Base-by-base conservation (phyloP, 2,888 invertebrate species). In the Drosophila anomalipes region DNA sequence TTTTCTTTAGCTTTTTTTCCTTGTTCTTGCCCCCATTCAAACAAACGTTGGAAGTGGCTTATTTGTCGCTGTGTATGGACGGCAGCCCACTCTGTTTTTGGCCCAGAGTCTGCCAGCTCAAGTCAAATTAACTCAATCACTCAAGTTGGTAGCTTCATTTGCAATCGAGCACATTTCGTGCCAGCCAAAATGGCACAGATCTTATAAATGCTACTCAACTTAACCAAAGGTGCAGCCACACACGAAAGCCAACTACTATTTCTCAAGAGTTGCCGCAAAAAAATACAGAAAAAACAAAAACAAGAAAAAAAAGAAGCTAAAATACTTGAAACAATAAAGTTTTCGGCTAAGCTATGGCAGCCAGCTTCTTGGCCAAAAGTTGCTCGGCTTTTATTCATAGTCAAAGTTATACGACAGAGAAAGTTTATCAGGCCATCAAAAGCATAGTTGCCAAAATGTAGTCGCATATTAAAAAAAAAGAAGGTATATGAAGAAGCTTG, bases 41-140 rank as follows among this genome's bases (percentile, higher is more conserved):
- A 44, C 12, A 12, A 5, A 2, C 4, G 47, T 14, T 26, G 26
- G 4, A 7, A 7, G 14, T 9, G 2, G 53, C 14, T 22, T 16
- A n/a, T 54, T 54, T 26, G 9, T 54, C 4, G 35, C 47, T 35
- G 54, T 54, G 37, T 19, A 28, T 10, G 19, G 9, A 39, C n/a
- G 58, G 65, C 79, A 59, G 58, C 12, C 41, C 30, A 52, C 60
- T 64, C 14, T 37, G 37, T 16, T 41, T 47, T 51, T 35, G 61
- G 62, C 53, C 56, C 5, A 26, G 16, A 19, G 37, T 52, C 19
- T 19, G 39, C 19, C 39, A 70, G 49, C 71, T 58, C 56, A 37
- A 77, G 53, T 72, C 67, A 83, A 83, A 83, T 88, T 77, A 74
- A 75, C 78, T 66, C 83, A 86, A 88, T 86, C 83, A 88, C 60